These are phyloP conservation scores for Scolopax rusticola DNA, from an alignment of 2,797 vertebrate genomes.

Conservation along the genomic window DNA sequence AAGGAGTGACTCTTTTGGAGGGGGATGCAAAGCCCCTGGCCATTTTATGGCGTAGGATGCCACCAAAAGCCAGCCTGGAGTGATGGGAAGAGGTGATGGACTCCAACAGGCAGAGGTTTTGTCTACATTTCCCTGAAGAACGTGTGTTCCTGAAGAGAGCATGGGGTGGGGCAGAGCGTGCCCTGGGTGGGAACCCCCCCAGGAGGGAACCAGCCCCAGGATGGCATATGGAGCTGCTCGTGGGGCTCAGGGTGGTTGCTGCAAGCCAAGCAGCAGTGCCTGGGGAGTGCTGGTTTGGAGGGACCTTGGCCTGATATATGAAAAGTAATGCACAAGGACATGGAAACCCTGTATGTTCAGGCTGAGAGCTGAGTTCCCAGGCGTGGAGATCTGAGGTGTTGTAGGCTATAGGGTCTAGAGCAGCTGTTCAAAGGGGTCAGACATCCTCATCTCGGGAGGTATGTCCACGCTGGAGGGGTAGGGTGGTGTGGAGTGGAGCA, in stretches of 20 bases:
- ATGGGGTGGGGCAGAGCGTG: background rate
- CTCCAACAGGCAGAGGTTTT: background rate
- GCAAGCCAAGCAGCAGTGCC: background rate
- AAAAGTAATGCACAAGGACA: fast-evolving
- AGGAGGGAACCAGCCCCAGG: too few relatives aligned
- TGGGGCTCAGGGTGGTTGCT: background rate
- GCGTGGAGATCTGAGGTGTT: fast-evolving
- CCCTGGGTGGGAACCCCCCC: background rate
- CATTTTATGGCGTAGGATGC: background rate
- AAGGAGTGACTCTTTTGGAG: background rate
- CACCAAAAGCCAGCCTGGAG: background rate
- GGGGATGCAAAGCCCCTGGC: background rate
- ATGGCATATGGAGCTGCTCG: fast-evolving
- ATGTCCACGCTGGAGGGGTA: background rate
- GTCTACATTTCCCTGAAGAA: background rate
- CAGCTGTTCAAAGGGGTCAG: background rate
- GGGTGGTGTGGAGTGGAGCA: background rate
- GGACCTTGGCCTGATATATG: background rate
- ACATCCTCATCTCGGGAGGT: background rate
- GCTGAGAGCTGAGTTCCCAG: background rate
- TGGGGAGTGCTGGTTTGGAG: background rate
- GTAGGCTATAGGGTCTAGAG: background rate
- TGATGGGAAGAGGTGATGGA: background rate
- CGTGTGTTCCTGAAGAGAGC: background rate
- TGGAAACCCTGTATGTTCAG: background rate